phyloP scores from a whole-genome alignment of 2,888 invertebrate genomes.

The Himalopsyche japonica region DNA sequence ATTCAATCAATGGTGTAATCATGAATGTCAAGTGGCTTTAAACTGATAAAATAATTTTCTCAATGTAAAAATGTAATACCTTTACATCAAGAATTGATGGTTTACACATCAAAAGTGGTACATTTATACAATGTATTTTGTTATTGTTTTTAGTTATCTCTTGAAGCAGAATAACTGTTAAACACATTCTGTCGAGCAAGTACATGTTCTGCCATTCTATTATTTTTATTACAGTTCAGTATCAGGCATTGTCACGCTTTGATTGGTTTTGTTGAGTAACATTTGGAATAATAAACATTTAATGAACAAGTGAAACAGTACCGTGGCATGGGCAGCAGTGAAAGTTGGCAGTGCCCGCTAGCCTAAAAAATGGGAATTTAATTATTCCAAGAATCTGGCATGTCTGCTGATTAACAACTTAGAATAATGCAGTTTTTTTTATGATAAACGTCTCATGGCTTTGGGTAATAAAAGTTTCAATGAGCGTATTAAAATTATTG shows the following conservation, averaged over 20 bases:
- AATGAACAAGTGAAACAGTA: slow-evolving; percentile 10
- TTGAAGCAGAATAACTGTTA: background rate
- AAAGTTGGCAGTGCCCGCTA: slow-evolving; percentile 15
- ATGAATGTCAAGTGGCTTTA: no score
- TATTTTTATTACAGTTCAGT: background rate
- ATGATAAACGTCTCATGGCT: no score
- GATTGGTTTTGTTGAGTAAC: slow-evolving; percentile 24
- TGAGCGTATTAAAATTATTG: no score
- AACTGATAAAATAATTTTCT: no score
- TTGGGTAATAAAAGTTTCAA: no score
- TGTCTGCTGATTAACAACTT: background rate
- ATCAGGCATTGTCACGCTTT: slow-evolving; percentile 26
- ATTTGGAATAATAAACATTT: slow-evolving; percentile 6
- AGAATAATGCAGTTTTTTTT: background rate
- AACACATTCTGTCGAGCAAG: background rate
- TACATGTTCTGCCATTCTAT: background rate
- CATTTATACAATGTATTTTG: no score
- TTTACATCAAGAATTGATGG: no score
- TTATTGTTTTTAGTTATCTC: background rate
- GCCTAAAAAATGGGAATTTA: background rate
- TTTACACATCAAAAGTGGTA: no score
- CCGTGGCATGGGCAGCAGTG: slow-evolving; percentile 17
- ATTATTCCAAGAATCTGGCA: background rate
- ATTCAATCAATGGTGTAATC: no score
- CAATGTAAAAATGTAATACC: no score